Percentiles rank a stretch among this genome's conserved stretches.
Evolutionary conservation across 1,140 invertebrate genomes (phyloP).

Genomic region (Drosophila orosa): DNA sequence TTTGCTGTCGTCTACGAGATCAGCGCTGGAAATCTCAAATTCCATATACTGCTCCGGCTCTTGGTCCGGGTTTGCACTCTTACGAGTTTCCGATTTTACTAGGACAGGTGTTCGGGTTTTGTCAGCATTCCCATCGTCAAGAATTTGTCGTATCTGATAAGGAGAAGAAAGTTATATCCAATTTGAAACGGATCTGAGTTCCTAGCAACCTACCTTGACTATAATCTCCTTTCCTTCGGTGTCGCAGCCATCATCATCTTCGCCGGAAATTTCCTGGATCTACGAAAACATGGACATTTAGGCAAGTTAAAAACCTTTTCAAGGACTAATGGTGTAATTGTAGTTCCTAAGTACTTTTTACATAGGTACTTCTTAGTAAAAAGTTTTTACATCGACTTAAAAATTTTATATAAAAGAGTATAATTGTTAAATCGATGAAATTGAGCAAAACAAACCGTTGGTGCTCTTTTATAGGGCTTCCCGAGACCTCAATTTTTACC

Average conservation of each 20-base stretch:
- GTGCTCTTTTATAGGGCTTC: neutral
- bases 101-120: slow-evolving; percentile 1
- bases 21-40: slow-evolving; percentile 11
- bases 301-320: neutral
- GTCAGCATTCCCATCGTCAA: neutral
- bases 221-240: slow-evolving; percentile 39
- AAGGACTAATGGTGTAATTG: neutral
- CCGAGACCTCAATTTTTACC: neutral
- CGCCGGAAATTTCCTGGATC: slow-evolving; percentile 23
- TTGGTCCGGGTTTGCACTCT: neutral
- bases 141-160: slow-evolving; percentile 22
- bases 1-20: slow-evolving; percentile 16
- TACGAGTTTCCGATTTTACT: neutral
- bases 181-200: too few relatives aligned
- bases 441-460: neutral
- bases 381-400: slow-evolving; percentile 4
- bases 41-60: slow-evolving; percentile 17
- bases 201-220: slow-evolving; percentile 14
- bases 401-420: neutral
- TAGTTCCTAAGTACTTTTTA: neutral
- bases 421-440: neutral
- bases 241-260: neutral
- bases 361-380: too few relatives aligned
- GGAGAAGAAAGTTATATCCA: neutral
- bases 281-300: neutral